Base-by-base conservation (phyloP, 1,140 invertebrate genomes). In the Papilio polytes region DNA sequence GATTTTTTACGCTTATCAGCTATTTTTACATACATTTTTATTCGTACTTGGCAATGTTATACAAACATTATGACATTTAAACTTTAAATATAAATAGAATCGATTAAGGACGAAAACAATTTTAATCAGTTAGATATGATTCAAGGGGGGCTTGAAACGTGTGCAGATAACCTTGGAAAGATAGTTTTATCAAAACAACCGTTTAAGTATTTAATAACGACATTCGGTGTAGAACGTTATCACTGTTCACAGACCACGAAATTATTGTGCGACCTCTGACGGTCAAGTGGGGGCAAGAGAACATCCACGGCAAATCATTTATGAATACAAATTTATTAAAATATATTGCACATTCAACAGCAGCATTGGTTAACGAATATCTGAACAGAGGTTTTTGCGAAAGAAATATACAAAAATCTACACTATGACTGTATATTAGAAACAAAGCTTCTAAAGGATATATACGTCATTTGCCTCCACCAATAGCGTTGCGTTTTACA, bases 111-210 rank as follows among this genome's bases (percentile, higher is more conserved):
- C 22, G 22, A 31, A 70, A 70, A 70, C 63, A 15, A 31, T 31
- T 36, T 70, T 70, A 70, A 63, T 63, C 59, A 31, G 3, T 70
- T 7, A 31, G 63, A 70, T 70, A 36, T 70, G 26, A 70, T 31
- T 70, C 22, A 70, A 15, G 26, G 63, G 63, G 63, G 63, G 63
- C 63, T 31, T 26, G 63, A 15, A 22, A 31, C 63, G 20, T 8
- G 63, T 18, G 31, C 12, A 70, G 26, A 70, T 70, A 70, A 70
- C 63, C 63, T 70, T 70, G 63, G 26, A 70, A 15, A 31, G 10
- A 70, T 70, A 70, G 3, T 31, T 63, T 63, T 63, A 63, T 70
- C 63, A 31, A 70, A 70, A 70, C 12, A 70, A 70, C 63, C 63
- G 36, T 70, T 36, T 70, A 70, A 70, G 63, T 31, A 70, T 70